phyloP scores from a whole-genome alignment of 2,797 vertebrate genomes.

The Arrhamphus sclerolepis region DNA sequence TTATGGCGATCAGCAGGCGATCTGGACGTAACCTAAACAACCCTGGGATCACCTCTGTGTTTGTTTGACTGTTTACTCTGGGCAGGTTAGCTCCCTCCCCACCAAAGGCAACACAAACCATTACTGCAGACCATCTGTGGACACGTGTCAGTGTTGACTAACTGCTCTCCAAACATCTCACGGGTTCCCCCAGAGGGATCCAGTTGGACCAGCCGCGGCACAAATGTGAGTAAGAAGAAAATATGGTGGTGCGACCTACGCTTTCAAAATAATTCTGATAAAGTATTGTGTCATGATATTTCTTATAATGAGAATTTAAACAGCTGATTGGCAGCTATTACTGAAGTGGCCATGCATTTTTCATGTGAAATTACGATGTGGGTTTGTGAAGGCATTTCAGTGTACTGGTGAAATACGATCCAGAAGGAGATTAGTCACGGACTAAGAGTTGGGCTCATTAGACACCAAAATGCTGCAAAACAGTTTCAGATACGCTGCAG shows the following conservation, averaged over 20 bases:
- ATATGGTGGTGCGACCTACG: background rate
- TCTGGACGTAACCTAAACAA: constrained; percentile 56
- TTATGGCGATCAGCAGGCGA: constrained; percentile 51
- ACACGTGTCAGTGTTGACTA: constrained; percentile 70
- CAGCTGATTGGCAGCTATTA: background rate
- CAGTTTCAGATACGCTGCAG: too few species aligned
- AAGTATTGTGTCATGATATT: background rate
- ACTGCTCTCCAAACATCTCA: constrained; percentile 60
- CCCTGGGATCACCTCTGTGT: constrained; percentile 55
- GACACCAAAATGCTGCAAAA: too few species aligned
- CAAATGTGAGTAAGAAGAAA: constrained; percentile 29
- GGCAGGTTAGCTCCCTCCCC: constrained; percentile 26
- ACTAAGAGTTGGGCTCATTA: too few species aligned
- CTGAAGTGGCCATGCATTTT: background rate
- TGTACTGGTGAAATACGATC: too few species aligned
- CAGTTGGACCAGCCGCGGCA: constrained; percentile 35
- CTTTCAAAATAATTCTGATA: background rate
- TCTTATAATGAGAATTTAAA: background rate
- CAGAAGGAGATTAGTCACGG: too few species aligned
- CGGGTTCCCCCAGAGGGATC: constrained; percentile 45
- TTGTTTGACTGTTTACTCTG: constrained; percentile 74
- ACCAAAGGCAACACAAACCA: constrained; percentile 59
- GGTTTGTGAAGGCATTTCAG: too few species aligned
- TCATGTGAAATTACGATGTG: too few species aligned
- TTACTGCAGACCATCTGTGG: constrained; percentile 73